A percentile compares a stretch with the other conserved stretches of the same genome.
Evolutionary conservation across 2,113 vertebrate species (phyloP).

Genomic region (Gambusia affinis): DNA sequence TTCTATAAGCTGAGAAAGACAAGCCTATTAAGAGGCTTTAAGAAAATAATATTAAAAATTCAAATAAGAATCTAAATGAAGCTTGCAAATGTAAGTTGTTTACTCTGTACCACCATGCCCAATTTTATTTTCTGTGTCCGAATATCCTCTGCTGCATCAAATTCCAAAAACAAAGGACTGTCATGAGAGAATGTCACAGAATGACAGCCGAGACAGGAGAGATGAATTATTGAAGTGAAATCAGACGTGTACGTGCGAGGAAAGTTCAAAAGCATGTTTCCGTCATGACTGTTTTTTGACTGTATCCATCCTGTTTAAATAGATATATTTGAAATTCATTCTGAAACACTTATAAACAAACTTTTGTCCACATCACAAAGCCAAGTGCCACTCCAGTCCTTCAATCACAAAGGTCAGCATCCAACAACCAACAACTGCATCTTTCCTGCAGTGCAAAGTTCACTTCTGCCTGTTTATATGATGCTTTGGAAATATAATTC

Average conservation of each 20-base stretch:
- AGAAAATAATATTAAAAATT: background rate
- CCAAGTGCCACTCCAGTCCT: conserved; percentile 34
- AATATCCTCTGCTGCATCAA: conserved; percentile 1
- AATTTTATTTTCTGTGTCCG: background rate
- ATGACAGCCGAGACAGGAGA: background rate
- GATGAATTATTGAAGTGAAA: conserved; percentile 15
- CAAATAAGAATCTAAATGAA: background rate
- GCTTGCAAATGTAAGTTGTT: background rate
- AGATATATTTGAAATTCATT: background rate
- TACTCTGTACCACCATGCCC: background rate
- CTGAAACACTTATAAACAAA: conserved; percentile 3
- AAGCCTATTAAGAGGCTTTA: background rate
- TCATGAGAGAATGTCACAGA: conserved; percentile 1
- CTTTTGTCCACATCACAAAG: conserved; percentile 26
- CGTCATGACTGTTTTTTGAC: background rate
- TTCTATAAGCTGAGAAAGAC: background rate
- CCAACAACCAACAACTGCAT: conserved; percentile 26
- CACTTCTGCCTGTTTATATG: conserved; percentile 22
- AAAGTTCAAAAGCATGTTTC: background rate
- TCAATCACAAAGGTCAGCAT: conserved; percentile 40
- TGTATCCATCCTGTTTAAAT: background rate
- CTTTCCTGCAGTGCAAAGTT: conserved; percentile 27
- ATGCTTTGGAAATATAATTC: conserved; percentile 34
- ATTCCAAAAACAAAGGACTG: background rate
- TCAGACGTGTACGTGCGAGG: background rate